Evolutionary conservation across 2,113 vertebrate species (phyloP), one percentile per base, ranked within the genome.

Genomic region (Oenanthe melanoleuca): DNA sequence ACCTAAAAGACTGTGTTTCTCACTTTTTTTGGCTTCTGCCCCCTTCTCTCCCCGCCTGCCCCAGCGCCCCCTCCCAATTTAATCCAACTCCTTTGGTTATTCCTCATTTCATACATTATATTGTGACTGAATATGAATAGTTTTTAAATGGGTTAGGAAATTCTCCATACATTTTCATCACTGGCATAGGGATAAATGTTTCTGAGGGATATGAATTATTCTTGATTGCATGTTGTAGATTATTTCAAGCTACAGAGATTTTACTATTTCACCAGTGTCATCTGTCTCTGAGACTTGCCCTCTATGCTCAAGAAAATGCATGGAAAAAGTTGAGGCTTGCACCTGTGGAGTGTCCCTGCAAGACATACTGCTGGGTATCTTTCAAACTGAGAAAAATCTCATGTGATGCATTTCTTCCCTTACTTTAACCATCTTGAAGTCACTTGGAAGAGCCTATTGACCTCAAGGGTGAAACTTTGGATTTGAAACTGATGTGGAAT

Each of bases 31-130:
- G 21, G 3, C 17, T 34, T 75, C 29, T 50, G 2, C 14, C 1
- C 20, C 8, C 12, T 34, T 13, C 47, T 45, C 12, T 25, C 6
- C 26, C 26, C 8, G 34, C 34, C 34, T 37, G 11, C 2, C 6
- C 8, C 6, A 14, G 2, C 3, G 0, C 6, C 12, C 6, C 4
- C 7, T 4, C 20, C 20, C 9, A 20, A 1, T 38, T 59, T 21
- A 69, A 69, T 69, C 9, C 8, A 92, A 93, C 85, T 61, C 2
- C 12, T 29, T 67, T 80, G 15, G 7, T 47, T 92, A 45, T 77
- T 88, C 38, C 23, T 74, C 45, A 84, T 37, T 57, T 74, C 26
- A 73, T 33, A 53, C 38, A 53, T 72, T 12, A 33, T 59, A 47
- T 71, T 80, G 9, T 69, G 82, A 64, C 17, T 55, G 25, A 80